phyloP scores from a whole-genome alignment of 2,888 invertebrate species.

The Stenchaetothrips biformis region DNA sequence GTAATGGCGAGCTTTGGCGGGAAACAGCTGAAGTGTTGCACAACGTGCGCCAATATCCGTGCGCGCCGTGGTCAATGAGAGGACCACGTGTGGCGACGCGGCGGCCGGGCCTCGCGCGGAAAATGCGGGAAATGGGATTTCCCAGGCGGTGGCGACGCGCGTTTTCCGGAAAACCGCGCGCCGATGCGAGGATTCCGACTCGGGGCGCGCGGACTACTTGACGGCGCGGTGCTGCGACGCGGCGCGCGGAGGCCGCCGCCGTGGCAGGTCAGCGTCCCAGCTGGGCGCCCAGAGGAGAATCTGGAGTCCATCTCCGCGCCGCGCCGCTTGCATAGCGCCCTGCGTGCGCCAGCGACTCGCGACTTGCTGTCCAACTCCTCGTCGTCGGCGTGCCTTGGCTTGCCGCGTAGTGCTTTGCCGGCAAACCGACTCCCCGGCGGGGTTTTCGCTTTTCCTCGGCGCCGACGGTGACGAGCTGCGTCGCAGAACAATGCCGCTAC shows the following conservation, averaged over 20 bases:
- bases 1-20: constrained; percentile 63
- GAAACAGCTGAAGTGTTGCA: constrained; percentile 55
- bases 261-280: neutral
- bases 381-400: too few species aligned
- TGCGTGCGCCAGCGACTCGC: neutral
- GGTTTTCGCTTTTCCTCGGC: too few species aligned
- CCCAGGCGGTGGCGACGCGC: neutral
- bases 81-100: neutral
- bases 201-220: neutral
- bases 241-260: neutral
- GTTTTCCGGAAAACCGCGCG: neutral
- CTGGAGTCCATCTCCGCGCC: neutral
- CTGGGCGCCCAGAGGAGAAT: neutral
- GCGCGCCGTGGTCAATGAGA: constrained; percentile 27
- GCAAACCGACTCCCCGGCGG: too few species aligned
- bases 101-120: neutral
- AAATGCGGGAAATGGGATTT: neutral
- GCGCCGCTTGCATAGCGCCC: neutral
- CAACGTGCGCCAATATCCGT: neutral
- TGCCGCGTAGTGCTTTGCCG: too few species aligned
- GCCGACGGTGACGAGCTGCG: too few species aligned
- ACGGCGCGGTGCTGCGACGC: neutral
- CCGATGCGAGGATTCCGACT: neutral
- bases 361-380: neutral
- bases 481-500: too few species aligned